A percentile compares a stretch with the other conserved stretches of the same genome.
Conservation (phyloP, 2,888 invertebrate species). For the Mythimna lalbum region DNA sequence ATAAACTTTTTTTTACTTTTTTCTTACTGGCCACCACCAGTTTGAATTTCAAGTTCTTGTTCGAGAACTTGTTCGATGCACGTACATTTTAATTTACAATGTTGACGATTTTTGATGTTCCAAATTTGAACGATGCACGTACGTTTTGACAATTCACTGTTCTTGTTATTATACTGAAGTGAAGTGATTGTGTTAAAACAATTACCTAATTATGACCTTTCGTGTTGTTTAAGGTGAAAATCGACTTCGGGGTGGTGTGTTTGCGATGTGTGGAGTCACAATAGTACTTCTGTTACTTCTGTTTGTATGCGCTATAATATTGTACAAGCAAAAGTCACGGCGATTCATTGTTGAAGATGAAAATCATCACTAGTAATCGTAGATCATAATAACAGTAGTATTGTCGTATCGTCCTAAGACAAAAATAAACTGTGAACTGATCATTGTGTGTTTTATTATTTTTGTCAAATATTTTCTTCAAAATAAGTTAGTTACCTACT, state of each 20-base stretch:
- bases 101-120: too few species aligned
- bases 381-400: background rate
- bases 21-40: too few species aligned
- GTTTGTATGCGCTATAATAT: slow-evolving; percentile 87
- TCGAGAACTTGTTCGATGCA: too few species aligned
- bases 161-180: too few species aligned
- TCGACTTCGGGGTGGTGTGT: slow-evolving; percentile 91
- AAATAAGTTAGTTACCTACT: background rate
- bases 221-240: slow-evolving; percentile 75
- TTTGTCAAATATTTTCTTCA: background rate
- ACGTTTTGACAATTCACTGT: too few species aligned
- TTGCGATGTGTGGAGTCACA: slow-evolving; percentile 91
- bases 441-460: background rate
- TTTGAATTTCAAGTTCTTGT: too few species aligned
- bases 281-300: slow-evolving; percentile 87
- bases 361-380: slow-evolving; percentile 53
- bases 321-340: slow-evolving; percentile 79
- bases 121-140: too few species aligned
- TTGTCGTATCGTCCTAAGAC: background rate
- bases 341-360: slow-evolving; percentile 74
- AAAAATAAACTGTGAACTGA: slow-evolving; percentile 1
- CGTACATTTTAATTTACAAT: too few species aligned
- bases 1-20: too few species aligned
- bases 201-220: background rate
- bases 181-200: background rate